Conservation (phyloP, 2,113 vertebrate species). For the Chinchilla lanigera region DNA sequence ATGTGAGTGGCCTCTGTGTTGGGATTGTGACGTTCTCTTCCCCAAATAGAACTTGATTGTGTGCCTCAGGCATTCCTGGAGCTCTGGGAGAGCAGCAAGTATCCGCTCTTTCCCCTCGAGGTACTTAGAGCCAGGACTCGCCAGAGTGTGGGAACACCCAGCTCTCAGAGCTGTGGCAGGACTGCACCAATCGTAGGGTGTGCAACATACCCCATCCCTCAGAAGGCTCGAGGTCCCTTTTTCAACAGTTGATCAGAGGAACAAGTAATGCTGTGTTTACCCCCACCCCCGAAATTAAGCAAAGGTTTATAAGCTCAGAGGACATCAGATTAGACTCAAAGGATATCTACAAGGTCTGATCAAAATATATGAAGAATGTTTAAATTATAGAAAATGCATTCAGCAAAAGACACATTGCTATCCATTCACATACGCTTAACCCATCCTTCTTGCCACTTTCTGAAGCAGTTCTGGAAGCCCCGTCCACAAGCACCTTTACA, state of each 20-base stretch:
- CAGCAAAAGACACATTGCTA: background rate
- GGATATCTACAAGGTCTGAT: background rate
- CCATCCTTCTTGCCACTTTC: background rate
- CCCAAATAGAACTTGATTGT: constrained; percentile 76
- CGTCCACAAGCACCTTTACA: background rate
- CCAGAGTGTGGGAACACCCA: too few relatives aligned
- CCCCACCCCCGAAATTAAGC: background rate
- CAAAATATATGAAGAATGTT: background rate
- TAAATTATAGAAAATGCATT: background rate
- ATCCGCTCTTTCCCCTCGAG: background rate
- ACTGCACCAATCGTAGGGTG: background rate
- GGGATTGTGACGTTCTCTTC: constrained; percentile 56
- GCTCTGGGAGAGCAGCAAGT: background rate
- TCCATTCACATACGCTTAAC: background rate
- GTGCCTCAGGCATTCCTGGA: constrained; percentile 36
- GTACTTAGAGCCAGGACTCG: background rate
- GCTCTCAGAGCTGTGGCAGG: background rate
- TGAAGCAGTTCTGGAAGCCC: background rate
- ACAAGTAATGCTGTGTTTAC: background rate
- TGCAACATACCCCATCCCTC: background rate
- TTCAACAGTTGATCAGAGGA: background rate
- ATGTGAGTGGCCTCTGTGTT: constrained; percentile 8
- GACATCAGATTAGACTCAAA: background rate
- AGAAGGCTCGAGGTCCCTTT: background rate
- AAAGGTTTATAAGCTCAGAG: background rate